Conservation (phyloP, 2,888 invertebrate genomes). For the Rhingia rostrata region DNA sequence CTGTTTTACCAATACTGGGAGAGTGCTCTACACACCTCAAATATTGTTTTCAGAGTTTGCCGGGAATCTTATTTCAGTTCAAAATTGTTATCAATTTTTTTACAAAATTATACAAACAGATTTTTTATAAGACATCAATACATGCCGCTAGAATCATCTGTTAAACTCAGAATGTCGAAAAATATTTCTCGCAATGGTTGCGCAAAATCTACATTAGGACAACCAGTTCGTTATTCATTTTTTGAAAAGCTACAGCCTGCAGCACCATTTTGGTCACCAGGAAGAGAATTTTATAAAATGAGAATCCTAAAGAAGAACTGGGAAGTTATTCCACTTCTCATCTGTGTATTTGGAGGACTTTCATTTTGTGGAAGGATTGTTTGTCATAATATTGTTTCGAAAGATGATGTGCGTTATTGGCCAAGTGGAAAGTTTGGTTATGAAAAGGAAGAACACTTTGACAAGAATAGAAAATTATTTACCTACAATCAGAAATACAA, state of each 20-base stretch:
- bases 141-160: background rate
- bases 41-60: too few relatives aligned
- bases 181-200: background rate
- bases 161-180: background rate
- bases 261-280: background rate
- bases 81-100: too few relatives aligned
- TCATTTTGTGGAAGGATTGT: background rate
- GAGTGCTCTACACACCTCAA: too few relatives aligned
- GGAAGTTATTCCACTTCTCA: background rate
- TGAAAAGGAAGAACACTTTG: slow-evolving; percentile 3
- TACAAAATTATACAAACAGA: too few relatives aligned
- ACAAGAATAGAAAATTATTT: background rate
- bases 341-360: background rate
- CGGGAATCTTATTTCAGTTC: too few relatives aligned
- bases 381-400: background rate
- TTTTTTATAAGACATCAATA: too few relatives aligned
- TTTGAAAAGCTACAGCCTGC: background rate
- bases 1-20: too few relatives aligned
- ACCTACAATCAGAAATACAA: slow-evolving; percentile 1
- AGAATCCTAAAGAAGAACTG: background rate
- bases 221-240: too few relatives aligned
- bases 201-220: too few relatives aligned
- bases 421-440: slow-evolving; percentile 7
- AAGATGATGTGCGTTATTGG: background rate
- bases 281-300: background rate